phyloP scores from a whole-genome alignment of 1,140 invertebrate species.

The Conopomorpha cramerella region DNA sequence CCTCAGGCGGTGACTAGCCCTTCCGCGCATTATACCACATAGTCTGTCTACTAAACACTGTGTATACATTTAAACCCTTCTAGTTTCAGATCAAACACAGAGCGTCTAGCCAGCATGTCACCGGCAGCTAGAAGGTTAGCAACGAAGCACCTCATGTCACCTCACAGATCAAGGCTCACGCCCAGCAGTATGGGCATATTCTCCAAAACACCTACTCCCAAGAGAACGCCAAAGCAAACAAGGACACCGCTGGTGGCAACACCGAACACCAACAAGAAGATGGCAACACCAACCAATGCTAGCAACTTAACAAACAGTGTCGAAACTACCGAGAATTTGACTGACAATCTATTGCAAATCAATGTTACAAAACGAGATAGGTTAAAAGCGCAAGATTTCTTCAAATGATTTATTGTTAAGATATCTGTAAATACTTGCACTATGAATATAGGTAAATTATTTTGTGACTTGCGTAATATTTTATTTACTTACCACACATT shows the following conservation, averaged over 20 bases:
- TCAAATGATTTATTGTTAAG: constrained; percentile 21
- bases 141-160: constrained; percentile 52
- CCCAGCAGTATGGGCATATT: constrained; percentile 32
- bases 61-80: constrained; percentile 53
- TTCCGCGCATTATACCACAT: too few species aligned
- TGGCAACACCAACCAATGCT: constrained; percentile 16
- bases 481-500: too few species aligned
- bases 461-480: too few species aligned
- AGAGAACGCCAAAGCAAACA: constrained; percentile 43
- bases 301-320: constrained; percentile 9
- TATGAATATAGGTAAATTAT: too few species aligned
- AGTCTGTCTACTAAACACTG: too few species aligned
- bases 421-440: too few species aligned
- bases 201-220: constrained; percentile 42
- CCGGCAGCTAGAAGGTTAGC: constrained; percentile 89
- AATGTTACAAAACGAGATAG: constrained; percentile 65
- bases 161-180: constrained; percentile 47
- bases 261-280: constrained; percentile 11
- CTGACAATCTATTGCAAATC: constrained; percentile 78
- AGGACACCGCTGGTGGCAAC: constrained; percentile 31
- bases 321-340: constrained; percentile 60
- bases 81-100: constrained; percentile 67
- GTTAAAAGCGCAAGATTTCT: constrained; percentile 68
- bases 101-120: constrained; percentile 88
- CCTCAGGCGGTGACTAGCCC: too few species aligned